These are phyloP conservation scores for Dallia pectoralis DNA, from an alignment of 2,797 vertebrate genomes.

Conservation along the genomic window DNA sequence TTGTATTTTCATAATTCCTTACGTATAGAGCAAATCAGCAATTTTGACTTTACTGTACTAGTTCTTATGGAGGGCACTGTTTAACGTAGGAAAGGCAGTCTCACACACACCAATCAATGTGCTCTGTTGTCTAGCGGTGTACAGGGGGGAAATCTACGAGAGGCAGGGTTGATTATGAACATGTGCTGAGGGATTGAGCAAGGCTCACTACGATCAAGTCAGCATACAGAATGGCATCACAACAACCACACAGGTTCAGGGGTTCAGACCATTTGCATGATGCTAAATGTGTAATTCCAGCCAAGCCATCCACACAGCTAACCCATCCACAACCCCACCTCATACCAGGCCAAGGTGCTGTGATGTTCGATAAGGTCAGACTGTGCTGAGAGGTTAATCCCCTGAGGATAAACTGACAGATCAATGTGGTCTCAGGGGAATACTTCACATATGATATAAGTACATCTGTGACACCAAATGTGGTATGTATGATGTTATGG, in stretches of 20 bases:
- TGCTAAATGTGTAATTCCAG: conserved; percentile 32
- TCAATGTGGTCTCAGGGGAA: no score
- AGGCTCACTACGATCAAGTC: not conserved
- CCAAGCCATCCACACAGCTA: not conserved
- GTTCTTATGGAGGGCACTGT: no score
- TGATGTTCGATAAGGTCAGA: not conserved
- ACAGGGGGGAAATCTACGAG: not conserved
- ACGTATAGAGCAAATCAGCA: no score
- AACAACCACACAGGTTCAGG: not conserved
- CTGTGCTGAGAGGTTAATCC: not conserved
- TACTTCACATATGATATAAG: no score
- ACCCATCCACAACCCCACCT: not conserved
- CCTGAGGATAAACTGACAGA: not conserved
- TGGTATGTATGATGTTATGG: no score
- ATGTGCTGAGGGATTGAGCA: no score
- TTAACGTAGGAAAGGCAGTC: no score
- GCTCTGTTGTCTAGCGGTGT: conserved; percentile 5
- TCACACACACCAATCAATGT: conserved; percentile 6
- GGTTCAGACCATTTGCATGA: conserved; percentile 1
- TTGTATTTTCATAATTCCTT: no score
- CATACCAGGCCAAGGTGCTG: not conserved
- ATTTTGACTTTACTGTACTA: no score
- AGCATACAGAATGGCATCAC: not conserved
- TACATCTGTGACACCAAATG: no score
- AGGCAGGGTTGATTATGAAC: not conserved